These are phyloP conservation scores for Micromussa lordhowensis DNA, from an alignment of 92 coral and sea anemone genomes.

Conservation along the genomic window DNA sequence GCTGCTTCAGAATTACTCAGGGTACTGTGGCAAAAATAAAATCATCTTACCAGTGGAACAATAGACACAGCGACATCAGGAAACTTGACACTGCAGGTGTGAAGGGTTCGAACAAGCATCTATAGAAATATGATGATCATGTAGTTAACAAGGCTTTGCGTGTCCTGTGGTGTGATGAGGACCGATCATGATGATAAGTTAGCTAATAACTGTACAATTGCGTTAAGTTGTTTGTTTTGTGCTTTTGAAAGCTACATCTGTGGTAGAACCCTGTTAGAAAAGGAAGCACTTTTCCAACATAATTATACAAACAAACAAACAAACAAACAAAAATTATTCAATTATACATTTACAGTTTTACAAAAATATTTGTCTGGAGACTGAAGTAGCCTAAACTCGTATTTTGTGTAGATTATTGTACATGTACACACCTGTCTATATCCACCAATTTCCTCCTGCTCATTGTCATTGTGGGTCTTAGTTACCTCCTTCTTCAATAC, in stretches of 20 bases:
- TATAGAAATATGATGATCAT: conserved; percentile 23
- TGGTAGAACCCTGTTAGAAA: neutral
- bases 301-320: no score
- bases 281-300: neutral
- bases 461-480: conserved; percentile 94
- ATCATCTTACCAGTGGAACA: conserved; percentile 91
- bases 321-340: no score
- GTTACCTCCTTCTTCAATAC: conserved; percentile 97
- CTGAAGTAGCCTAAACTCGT: no score
- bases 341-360: no score
- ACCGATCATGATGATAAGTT: neutral
- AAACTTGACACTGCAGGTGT: conserved; percentile 98
- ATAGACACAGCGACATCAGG: conserved; percentile 99
- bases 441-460: conserved; percentile 96
- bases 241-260: neutral
- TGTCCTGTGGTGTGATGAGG: no score
- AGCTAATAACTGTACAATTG: neutral
- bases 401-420: neutral
- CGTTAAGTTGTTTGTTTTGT: neutral
- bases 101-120: conserved; percentile 97
- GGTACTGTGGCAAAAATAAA: neutral
- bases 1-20: neutral
- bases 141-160: neutral
- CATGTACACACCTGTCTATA: conserved; percentile 75
- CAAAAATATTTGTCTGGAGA: no score